A percentile compares a stretch with the other conserved stretches of the same genome.
These are phyloP conservation scores for Oncopodura yosiiana DNA, from an alignment of 1,140 invertebrate genomes.

Conservation along the genomic window DNA sequence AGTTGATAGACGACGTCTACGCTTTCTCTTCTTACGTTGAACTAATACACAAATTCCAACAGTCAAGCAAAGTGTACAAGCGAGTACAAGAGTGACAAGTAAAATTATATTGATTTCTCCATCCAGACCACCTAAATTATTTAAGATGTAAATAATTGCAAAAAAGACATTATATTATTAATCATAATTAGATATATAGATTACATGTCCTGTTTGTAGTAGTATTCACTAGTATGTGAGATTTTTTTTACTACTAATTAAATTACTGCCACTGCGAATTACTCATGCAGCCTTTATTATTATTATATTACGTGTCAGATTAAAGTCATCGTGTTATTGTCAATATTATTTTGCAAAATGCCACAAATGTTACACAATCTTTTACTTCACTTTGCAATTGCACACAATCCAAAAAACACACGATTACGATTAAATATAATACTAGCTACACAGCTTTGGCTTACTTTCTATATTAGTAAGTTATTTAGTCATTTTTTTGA, in stretches of 20 bases:
- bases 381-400: too few species aligned
- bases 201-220: too few species aligned
- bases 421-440: too few species aligned
- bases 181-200: background rate
- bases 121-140: constrained; percentile 17
- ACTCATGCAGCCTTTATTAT: too few species aligned
- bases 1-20: constrained; percentile 23
- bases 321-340: too few species aligned
- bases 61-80: constrained; percentile 10
- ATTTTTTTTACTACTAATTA: background rate
- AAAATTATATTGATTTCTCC: constrained; percentile 25
- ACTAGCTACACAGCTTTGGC: too few species aligned
- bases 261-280: background rate
- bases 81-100: constrained; percentile 15
- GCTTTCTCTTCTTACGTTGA: constrained; percentile 27
- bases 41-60: constrained; percentile 24
- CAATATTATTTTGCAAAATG: background rate
- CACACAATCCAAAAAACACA: too few species aligned
- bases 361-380: background rate
- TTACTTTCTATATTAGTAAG: too few species aligned
- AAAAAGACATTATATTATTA: background rate
- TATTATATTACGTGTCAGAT: too few species aligned
- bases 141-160: background rate
- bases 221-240: too few species aligned
- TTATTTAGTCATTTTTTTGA: too few species aligned